Conservation (phyloP, 2,888 invertebrate genomes). For the Oscheius sp. region DNA sequence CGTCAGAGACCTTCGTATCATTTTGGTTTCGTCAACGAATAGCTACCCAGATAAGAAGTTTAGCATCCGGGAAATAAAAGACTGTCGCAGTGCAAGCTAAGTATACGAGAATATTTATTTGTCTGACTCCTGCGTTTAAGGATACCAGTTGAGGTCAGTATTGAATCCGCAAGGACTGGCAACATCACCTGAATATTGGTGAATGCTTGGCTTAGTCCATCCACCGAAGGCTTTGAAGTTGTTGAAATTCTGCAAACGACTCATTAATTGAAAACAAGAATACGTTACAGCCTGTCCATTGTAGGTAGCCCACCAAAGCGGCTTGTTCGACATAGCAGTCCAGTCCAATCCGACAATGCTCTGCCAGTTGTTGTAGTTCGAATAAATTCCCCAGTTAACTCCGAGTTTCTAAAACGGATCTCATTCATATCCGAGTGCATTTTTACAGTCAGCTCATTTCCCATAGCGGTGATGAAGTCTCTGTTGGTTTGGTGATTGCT, state of each 20-base stretch:
- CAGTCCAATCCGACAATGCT: slow-evolving; percentile 49
- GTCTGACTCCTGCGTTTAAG: background rate
- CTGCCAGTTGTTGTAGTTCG: slow-evolving; percentile 51
- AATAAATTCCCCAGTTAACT: slow-evolving; percentile 43
- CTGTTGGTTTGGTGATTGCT: slow-evolving; percentile 39
- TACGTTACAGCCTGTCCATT: slow-evolving; percentile 37
- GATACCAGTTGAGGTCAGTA: slow-evolving; percentile 35
- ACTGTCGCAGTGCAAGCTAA: too few relatives aligned
- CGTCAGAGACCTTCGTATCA: too few relatives aligned
- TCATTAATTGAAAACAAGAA: background rate
- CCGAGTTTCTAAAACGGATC: slow-evolving; percentile 23
- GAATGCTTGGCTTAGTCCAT: slow-evolving; percentile 42
- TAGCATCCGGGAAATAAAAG: too few relatives aligned
- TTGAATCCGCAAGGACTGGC: slow-evolving; percentile 38
- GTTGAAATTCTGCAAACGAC: slow-evolving; percentile 23
- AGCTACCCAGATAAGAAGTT: too few relatives aligned
- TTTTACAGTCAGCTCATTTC: slow-evolving; percentile 29
- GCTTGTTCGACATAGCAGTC: slow-evolving; percentile 42
- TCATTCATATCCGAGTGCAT: background rate
- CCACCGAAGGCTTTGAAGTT: slow-evolving; percentile 42
- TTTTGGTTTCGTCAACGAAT: too few relatives aligned
- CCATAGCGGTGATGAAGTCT: slow-evolving; percentile 49
- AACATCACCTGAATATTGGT: slow-evolving; percentile 45
- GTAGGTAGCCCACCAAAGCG: slow-evolving; percentile 57
- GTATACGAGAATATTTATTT: background rate